phyloP scores from a whole-genome alignment of 1,140 invertebrate genomes.

The Ceratitis capitata region DNA sequence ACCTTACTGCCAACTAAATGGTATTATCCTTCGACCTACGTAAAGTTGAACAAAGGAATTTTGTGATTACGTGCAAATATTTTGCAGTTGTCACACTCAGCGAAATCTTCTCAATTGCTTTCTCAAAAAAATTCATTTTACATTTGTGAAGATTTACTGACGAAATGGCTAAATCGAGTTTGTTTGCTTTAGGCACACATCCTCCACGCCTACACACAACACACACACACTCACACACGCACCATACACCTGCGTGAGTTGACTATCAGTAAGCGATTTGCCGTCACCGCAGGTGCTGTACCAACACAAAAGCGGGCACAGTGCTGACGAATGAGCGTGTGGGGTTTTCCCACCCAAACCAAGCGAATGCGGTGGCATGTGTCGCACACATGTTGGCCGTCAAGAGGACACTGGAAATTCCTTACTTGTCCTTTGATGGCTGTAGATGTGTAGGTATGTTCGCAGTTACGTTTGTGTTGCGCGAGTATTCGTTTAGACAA shows the following conservation, averaged over 20 bases:
- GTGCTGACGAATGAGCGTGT: neutral
- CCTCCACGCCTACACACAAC: neutral
- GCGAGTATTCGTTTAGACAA: neutral
- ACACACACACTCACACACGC: neutral
- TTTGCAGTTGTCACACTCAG: neutral
- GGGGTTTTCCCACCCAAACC: neutral
- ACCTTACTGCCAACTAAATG: neutral
- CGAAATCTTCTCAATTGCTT: neutral
- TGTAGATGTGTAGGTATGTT: neutral
- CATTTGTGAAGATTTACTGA: neutral
- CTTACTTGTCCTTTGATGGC: neutral
- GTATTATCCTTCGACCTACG: neutral
- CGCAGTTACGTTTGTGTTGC: neutral
- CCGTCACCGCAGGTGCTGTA: neutral
- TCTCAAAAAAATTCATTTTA: neutral
- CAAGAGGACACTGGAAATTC: neutral
- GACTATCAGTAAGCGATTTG: neutral
- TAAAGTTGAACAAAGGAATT: neutral
- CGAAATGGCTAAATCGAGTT: neutral
- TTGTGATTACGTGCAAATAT: conserved; percentile 7
- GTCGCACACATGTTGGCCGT: conserved; percentile 11
- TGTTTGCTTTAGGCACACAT: neutral
- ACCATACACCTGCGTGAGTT: neutral
- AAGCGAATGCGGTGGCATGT: too few species aligned
- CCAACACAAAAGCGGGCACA: neutral